Evolutionary conservation across 2,797 vertebrate genomes (phyloP).

Genomic region (Pantherophis vulpinus): DNA sequence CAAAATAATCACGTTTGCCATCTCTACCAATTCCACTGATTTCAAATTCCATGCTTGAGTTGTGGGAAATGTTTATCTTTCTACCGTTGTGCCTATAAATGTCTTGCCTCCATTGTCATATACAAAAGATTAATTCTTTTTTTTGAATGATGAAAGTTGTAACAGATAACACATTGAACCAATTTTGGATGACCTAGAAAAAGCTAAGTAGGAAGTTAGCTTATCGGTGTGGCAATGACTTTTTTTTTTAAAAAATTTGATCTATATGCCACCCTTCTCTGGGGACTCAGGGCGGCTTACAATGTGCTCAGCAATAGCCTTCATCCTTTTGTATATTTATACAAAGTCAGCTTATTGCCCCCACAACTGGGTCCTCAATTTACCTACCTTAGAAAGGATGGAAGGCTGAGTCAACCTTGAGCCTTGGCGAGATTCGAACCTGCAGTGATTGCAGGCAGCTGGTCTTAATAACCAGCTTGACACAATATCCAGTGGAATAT

Average conservation of each 20-base stretch:
- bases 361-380: too few species aligned
- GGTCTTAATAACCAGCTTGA: background rate
- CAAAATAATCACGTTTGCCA: background rate
- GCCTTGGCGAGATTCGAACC: too few species aligned
- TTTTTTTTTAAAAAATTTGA: too few species aligned
- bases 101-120: background rate
- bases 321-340: too few species aligned
- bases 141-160: background rate
- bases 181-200: background rate
- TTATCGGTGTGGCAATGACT: background rate
- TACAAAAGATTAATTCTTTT: background rate
- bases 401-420: too few species aligned
- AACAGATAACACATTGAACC: background rate
- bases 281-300: too few species aligned
- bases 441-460: too few species aligned
- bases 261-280: too few species aligned
- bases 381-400: too few species aligned
- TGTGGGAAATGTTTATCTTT: background rate
- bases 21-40: background rate
- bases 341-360: too few species aligned
- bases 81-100: background rate
- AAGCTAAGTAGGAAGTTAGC: background rate
- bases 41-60: background rate
- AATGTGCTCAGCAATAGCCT: too few species aligned
- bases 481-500: background rate